Percentiles rank a stretch among this genome's conserved stretches.
phyloP scores from a whole-genome alignment of 37 sponge, comb jelly and placozoan species.

The Dysidea cf. avara region DNA sequence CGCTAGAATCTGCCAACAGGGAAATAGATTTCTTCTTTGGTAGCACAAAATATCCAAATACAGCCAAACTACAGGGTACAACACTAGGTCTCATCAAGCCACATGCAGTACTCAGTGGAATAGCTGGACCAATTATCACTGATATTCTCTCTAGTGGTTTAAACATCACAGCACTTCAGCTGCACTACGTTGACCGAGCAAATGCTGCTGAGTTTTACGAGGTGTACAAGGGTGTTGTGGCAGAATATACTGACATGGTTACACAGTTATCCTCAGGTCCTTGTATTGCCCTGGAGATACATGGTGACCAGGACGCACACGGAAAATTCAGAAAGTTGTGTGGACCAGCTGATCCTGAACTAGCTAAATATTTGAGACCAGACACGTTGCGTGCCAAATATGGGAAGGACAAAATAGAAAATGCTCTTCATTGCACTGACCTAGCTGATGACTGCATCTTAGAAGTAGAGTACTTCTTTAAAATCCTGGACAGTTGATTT shows the following conservation, averaged over 20 bases:
- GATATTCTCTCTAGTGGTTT: slow-evolving; percentile 57
- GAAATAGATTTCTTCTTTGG: slow-evolving; percentile 89
- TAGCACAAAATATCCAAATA: slow-evolving; percentile 4
- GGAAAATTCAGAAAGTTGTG: slow-evolving; percentile 66
- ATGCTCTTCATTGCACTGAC: slow-evolving; percentile 97
- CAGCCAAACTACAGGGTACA: slow-evolving; percentile 29
- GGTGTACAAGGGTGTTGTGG: slow-evolving; percentile 95
- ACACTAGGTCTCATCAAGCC: slow-evolving; percentile 92
- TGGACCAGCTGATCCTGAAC: slow-evolving; percentile 94
- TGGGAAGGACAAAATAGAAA: slow-evolving; percentile 88
- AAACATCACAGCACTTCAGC: slow-evolving; percentile 55
- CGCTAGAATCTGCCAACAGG: slow-evolving; percentile 54
- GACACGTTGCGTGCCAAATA: slow-evolving; percentile 89
- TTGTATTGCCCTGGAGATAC: slow-evolving; percentile 93
- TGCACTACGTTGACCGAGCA: slow-evolving; percentile 81
- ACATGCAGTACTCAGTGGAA: slow-evolving; percentile 84
- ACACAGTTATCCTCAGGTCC: slow-evolving; percentile 91
- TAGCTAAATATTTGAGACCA: slow-evolving; percentile 89
- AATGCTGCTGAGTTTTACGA: slow-evolving; percentile 94
- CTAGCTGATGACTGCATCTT: slow-evolving; percentile 87
- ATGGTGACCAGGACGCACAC: slow-evolving; percentile 54
- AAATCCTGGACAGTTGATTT: slow-evolving; percentile 56
- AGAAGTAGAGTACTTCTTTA: slow-evolving; percentile 91
- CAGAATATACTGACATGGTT: slow-evolving; percentile 92
- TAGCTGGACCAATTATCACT: slow-evolving; percentile 75